Evolutionary conservation across 2,113 vertebrate species (phyloP).

Genomic region (Opisthocomus hoazin): DNA sequence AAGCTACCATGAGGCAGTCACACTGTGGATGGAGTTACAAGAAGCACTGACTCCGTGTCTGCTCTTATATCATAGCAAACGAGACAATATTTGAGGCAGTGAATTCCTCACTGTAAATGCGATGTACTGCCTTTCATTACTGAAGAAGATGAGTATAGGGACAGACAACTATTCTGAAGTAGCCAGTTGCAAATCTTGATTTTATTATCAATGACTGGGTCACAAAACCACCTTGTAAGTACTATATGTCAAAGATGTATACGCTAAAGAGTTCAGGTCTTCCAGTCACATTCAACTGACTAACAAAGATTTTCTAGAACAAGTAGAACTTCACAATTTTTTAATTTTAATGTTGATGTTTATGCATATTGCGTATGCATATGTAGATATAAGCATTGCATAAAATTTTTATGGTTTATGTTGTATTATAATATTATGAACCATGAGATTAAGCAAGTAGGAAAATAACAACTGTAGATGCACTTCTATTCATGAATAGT

Average conservation of each 20-base stretch:
- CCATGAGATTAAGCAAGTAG: background rate
- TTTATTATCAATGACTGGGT: background rate
- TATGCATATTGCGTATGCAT: background rate
- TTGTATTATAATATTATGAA: background rate
- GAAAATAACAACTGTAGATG: background rate
- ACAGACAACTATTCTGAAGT: background rate
- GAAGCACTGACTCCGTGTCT: background rate
- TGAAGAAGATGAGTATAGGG: background rate
- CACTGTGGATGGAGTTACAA: background rate
- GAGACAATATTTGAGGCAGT: background rate
- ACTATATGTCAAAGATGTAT: background rate
- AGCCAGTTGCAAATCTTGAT: background rate
- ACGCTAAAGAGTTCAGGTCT: background rate
- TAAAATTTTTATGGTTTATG: background rate
- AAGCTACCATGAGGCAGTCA: background rate
- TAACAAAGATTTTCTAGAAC: background rate
- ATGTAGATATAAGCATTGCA: too few relatives aligned
- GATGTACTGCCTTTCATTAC: background rate
- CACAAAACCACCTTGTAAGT: background rate
- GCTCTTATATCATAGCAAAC: background rate
- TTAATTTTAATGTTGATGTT: background rate
- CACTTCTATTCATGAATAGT: background rate
- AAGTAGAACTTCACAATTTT: background rate
- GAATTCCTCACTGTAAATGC: background rate
- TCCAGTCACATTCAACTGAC: background rate